These are phyloP conservation scores for Serranus cabrilla DNA, from an alignment of 2,797 vertebrate species.

Conservation along the genomic window DNA sequence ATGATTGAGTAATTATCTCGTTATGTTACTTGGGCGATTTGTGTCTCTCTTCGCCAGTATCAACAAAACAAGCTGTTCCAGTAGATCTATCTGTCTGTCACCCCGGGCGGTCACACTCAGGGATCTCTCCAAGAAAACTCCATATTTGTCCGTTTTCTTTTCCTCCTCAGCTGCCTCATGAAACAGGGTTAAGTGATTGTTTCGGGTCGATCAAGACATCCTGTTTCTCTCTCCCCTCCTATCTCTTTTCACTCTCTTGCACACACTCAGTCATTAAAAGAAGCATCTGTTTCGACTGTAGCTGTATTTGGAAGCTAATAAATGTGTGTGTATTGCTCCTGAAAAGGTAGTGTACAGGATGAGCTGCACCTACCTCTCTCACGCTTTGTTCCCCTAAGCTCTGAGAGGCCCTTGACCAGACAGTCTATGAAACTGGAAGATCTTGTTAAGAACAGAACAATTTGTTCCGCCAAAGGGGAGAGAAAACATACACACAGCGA, in stretches of 20 bases:
- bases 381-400: conserved; percentile 39
- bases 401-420: conserved; percentile 53
- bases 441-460: conserved; percentile 70
- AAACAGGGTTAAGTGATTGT: conserved; percentile 51
- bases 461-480: conserved; percentile 64
- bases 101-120: conserved; percentile 44
- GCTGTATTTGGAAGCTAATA: conserved; percentile 18
- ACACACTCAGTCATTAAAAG: conserved; percentile 17
- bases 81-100: conserved; percentile 57
- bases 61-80: conserved; percentile 64
- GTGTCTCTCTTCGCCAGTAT: conserved; percentile 52
- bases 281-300: conserved; percentile 13
- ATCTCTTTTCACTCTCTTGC: conserved; percentile 13
- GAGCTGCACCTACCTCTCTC: conserved; percentile 49
- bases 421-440: conserved; percentile 54
- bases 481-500: conserved; percentile 49
- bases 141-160: conserved; percentile 71
- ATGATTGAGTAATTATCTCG: conserved; percentile 56
- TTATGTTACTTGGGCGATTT: conserved; percentile 43
- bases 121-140: conserved; percentile 58
- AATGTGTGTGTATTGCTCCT: conserved; percentile 29
- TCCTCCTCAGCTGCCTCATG: conserved; percentile 31
- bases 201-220: conserved; percentile 47
- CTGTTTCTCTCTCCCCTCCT: conserved; percentile 35
- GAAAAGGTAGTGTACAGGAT: conserved; percentile 14